Base-by-base conservation (phyloP, 2,888 invertebrate species). In the Xanthia togata region DNA sequence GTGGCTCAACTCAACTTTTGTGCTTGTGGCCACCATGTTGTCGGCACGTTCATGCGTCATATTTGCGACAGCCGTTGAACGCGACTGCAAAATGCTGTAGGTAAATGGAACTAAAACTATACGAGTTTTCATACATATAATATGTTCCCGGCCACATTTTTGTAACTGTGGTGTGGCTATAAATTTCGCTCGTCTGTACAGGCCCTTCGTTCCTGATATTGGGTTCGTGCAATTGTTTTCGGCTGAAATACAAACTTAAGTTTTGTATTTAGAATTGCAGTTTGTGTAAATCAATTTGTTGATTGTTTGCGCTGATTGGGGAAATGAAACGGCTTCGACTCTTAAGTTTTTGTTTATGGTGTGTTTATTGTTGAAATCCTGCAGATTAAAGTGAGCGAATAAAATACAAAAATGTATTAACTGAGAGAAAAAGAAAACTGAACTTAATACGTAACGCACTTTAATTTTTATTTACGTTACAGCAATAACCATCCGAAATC, bases 181-280 rank as follows among this genome's bases (percentile, higher is more conserved):
- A 12, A 4, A 1, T 47, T 44, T 20, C 0, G 35, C 57, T 44
- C 41, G 79, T 78, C 26, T 73, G 57, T 14, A 35, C 4, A 65
- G 44, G 26, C 79, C 50, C 79, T 78, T 78, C 84, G 78, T 77
- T 90, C 88, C 88, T 89, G 89, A 89, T 91, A 92, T 92, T 90
- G 91, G 88, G 59, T 73, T 89, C 88, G 87, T 89, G 88, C 82
- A 86, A 87, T 92, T 91, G 91, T 91, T 90, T 88, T 84, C 73
- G 69, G 38, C 70, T 55, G 73, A 76, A 80, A 75, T 72, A 79
- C 78, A 79, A 82, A 82, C 81, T 85, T 79, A 79, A 87, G 80
- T 83, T 77, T 82, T 73, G 83, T 87, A 84, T 87, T 83, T 86
- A 87, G 85, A 81, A 83, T 85, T 87, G 85, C 87, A 87, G 81